These are phyloP conservation scores for Rhagoletis pomonella DNA, from an alignment of 1,140 invertebrate species.

Conservation along the genomic window DNA sequence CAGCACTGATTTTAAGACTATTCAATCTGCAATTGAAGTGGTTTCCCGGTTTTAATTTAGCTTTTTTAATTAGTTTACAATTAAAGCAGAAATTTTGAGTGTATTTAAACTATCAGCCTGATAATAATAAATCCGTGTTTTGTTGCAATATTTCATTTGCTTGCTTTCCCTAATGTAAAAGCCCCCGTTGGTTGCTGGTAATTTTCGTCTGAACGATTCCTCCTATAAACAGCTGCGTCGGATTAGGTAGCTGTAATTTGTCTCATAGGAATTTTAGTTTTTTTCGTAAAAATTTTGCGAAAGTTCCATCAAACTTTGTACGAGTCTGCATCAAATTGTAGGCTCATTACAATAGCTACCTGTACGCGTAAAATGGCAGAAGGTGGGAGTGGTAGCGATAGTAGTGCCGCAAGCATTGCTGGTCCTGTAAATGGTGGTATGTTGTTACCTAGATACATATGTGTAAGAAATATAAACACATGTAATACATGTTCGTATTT, in stretches of 20 bases:
- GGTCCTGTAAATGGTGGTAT: background rate
- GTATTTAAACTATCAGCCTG: no score
- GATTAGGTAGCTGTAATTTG: background rate
- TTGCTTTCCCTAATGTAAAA: no score
- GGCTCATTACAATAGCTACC: constrained; percentile 53
- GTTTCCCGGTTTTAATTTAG: background rate
- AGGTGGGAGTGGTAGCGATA: constrained; percentile 48
- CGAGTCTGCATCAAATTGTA: constrained; percentile 56
- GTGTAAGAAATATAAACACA: no score
- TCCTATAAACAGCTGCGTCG: background rate
- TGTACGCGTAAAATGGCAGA: constrained; percentile 39
- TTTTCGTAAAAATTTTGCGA: constrained; percentile 55
- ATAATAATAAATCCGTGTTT: no score
- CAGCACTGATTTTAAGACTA: no score
- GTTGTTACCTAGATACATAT: no score
- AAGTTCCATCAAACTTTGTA: constrained; percentile 55
- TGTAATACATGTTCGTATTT: no score
- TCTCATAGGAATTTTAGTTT: background rate
- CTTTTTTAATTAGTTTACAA: no score
- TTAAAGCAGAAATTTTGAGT: no score
- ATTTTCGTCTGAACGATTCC: background rate
- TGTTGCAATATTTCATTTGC: no score
- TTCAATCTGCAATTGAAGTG: no score
- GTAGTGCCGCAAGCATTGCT: background rate
- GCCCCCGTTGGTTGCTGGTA: no score